Evolutionary conservation across 2,113 vertebrate species (phyloP).

Genomic region (Phasianus colchicus): DNA sequence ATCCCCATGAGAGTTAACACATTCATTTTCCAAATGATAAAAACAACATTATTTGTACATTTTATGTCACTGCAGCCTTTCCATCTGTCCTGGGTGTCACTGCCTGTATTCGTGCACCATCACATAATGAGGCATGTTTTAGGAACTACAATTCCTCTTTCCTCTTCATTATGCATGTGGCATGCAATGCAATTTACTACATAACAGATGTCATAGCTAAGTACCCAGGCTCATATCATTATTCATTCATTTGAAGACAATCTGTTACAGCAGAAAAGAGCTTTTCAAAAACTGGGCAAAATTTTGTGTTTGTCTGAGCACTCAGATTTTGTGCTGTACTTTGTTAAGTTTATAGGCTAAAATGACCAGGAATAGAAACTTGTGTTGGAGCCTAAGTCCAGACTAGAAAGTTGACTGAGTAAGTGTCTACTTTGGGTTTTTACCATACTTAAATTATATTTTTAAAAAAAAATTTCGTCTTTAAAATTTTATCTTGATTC

Average conservation of each 20-base stretch:
- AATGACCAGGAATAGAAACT: not conserved
- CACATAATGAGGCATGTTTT: conserved; percentile 62
- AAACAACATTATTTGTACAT: conserved; percentile 35
- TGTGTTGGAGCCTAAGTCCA: not conserved
- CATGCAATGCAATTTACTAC: conserved; percentile 69
- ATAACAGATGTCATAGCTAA: conserved; percentile 79
- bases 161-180: conserved; percentile 73
- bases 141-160: conserved; percentile 63
- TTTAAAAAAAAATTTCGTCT: not conserved
- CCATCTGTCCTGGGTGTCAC: conserved; percentile 61
- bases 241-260: conserved; percentile 80
- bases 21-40: conserved; percentile 56
- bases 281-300: conserved; percentile 55
- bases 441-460: not conserved
- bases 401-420: not conserved
- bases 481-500: not conserved
- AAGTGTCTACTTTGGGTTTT: not conserved
- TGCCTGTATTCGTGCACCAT: conserved; percentile 39
- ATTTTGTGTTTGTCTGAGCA: conserved; percentile 30
- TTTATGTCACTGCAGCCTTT: conserved; percentile 36
- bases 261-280: conserved; percentile 66
- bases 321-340: not conserved
- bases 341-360: not conserved
- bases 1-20: not conserved
- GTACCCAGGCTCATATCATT: conserved; percentile 72